A percentile compares a stretch with the other conserved stretches of the same genome.
Evolutionary conservation across 2,888 invertebrate species (phyloP).

Genomic region (Cactoblastis cactorum): DNA sequence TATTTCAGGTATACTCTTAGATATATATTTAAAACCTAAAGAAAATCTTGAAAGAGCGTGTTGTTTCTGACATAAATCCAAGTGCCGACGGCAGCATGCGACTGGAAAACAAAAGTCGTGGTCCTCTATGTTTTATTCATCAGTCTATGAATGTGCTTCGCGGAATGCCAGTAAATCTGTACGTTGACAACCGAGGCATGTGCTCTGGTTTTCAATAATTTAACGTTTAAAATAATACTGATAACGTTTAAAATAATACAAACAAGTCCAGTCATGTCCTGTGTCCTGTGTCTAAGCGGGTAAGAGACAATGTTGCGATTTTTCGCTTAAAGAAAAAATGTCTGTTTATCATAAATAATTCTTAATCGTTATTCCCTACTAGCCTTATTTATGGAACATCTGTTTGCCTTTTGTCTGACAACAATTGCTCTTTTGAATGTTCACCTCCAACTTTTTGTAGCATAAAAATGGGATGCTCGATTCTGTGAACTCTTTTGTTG

Average conservation of each 20-base stretch:
- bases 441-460: slow-evolving; percentile 1
- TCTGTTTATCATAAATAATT: not conserved
- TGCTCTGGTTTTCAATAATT: not conserved
- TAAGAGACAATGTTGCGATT: not conserved
- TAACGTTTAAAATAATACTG: not conserved
- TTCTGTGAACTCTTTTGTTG: slow-evolving; percentile 2
- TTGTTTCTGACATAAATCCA: not conserved
- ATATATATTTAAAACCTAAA: not conserved
- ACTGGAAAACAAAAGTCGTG: slow-evolving; percentile 18
- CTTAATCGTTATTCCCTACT: not conserved
- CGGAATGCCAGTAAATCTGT: not conserved
- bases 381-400: not conserved
- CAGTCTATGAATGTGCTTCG: slow-evolving; percentile 13
- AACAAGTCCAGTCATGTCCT: too few relatives aligned
- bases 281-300: too few relatives aligned
- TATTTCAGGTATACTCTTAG: too few relatives aligned
- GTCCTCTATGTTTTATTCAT: slow-evolving; percentile 26
- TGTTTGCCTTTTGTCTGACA: slow-evolving; percentile 1
- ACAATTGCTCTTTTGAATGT: slow-evolving; percentile 3
- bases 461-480: not conserved
- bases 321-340: not conserved
- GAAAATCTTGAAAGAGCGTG: not conserved
- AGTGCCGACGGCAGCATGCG: slow-evolving; percentile 14
- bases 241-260: not conserved
- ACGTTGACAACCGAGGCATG: not conserved